A percentile compares a stretch with the other conserved stretches of the same genome.
Evolutionary conservation across 2,888 invertebrate genomes (phyloP).

Genomic region (Chironomus tentans): DNA sequence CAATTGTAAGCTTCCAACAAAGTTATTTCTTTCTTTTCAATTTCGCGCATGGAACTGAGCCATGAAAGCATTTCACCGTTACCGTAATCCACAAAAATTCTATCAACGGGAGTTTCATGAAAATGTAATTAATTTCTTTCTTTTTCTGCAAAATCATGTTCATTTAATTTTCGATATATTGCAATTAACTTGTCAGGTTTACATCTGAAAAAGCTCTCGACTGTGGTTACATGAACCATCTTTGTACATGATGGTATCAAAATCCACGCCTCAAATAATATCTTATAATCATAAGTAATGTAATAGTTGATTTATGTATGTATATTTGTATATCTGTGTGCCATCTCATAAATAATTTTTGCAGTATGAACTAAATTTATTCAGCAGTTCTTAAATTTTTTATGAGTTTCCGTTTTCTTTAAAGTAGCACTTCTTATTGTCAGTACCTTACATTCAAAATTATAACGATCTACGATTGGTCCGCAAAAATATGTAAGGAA

Average conservation of each 20-base stretch:
- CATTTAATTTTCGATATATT: background rate
- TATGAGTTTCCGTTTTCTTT: background rate
- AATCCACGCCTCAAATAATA: conserved; percentile 1
- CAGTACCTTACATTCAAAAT: background rate
- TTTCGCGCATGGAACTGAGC: background rate
- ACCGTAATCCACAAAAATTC: conserved; percentile 5
- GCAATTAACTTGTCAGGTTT: conserved; percentile 11
- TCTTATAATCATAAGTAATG: background rate
- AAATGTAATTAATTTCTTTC: conserved; percentile 13
- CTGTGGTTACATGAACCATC: background rate
- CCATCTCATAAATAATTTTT: background rate
- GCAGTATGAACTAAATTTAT: background rate
- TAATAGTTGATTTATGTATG: no score
- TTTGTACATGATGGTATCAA: background rate
- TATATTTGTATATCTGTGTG: no score
- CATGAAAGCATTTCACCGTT: conserved; percentile 13
- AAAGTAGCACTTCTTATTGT: background rate
- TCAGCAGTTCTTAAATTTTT: no score
- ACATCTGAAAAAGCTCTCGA: background rate
- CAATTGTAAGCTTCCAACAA: no score
- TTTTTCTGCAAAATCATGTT: background rate
- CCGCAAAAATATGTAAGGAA: background rate
- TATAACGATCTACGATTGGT: background rate
- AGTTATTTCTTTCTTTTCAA: background rate
- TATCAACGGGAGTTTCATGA: background rate